Evolutionary conservation across 53 echinoderm and acorn worm species (phyloP).

Genomic region (Holothuria scabra): DNA sequence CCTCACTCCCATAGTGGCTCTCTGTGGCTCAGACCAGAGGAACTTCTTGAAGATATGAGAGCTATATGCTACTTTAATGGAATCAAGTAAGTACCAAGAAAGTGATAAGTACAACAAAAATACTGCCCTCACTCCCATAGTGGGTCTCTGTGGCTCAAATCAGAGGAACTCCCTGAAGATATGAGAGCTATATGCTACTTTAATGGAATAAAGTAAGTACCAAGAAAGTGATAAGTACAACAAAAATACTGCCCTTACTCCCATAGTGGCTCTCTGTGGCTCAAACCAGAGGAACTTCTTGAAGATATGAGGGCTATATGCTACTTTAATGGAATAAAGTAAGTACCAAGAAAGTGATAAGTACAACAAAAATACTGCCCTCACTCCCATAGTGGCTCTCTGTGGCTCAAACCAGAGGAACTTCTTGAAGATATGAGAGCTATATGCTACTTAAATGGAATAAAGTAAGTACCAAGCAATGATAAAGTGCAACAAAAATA

Average conservation of each 20-base stretch:
- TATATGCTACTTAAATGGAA: conserved; percentile 94
- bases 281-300: conserved; percentile 90
- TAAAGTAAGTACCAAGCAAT: conserved; percentile 77
- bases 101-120: no score
- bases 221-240: no score
- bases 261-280: conserved; percentile 96
- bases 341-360: conserved; percentile 47
- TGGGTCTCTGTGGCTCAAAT: conserved; percentile 94
- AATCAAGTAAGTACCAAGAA: conserved; percentile 79
- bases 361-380: no score
- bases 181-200: conserved; percentile 92
- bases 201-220: conserved; percentile 98
- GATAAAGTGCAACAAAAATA: no score
- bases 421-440: conserved; percentile 96
- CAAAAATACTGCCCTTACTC: no score
- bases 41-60: conserved; percentile 94
- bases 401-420: conserved; percentile 97
- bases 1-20: no score
- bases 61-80: conserved; percentile 95
- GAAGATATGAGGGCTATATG: conserved; percentile 92
- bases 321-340: conserved; percentile 99
- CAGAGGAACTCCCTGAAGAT: conserved; percentile 94
- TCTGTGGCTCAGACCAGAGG: conserved; percentile 93
- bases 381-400: conserved; percentile 91
- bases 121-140: conserved; percentile 94